Conservation (phyloP, 2,113 vertebrate species). For the Pogonocichla stellata region DNA sequence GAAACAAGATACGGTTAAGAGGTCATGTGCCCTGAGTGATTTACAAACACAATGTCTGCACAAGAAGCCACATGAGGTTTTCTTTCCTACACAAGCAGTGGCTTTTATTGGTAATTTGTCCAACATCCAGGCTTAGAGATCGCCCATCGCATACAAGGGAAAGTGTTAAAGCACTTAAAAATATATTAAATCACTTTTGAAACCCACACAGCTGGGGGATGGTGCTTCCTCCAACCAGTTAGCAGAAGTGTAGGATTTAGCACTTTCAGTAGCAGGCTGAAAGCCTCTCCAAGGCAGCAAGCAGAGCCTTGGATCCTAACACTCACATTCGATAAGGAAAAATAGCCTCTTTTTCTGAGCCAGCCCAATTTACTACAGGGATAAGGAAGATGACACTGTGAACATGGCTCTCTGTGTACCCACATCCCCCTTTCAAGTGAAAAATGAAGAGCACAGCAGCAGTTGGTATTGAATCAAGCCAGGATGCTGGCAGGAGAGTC, state of each 20-base stretch:
- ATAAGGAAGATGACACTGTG: background rate
- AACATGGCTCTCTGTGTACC: background rate
- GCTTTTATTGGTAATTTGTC: conserved; percentile 45
- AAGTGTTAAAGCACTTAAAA: conserved; percentile 28
- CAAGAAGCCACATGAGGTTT: conserved; percentile 22
- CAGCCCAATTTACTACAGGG: conserved; percentile 44
- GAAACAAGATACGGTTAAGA: conserved; percentile 81
- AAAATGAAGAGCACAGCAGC: conserved; percentile 14
- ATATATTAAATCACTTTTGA: conserved; percentile 43
- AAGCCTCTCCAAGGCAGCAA: conserved; percentile 43
- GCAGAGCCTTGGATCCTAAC: background rate
- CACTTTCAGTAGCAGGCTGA: conserved; percentile 32
- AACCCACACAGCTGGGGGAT: conserved; percentile 26
- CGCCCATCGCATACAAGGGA: background rate
- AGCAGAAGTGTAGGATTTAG: conserved; percentile 48
- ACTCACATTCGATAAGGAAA: conserved; percentile 23
- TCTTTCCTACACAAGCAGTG: background rate
- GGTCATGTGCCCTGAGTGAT: conserved; percentile 73
- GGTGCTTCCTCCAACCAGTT: conserved; percentile 3
- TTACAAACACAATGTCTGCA: conserved; percentile 56
- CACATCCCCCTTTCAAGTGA: background rate
- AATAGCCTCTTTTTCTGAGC: background rate
- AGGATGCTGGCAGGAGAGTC: background rate
- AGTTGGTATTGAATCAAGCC: background rate
- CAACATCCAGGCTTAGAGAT: conserved; percentile 34